Conservation (phyloP, 1,140 invertebrate species). For the Brachionus calyciflorus region DNA sequence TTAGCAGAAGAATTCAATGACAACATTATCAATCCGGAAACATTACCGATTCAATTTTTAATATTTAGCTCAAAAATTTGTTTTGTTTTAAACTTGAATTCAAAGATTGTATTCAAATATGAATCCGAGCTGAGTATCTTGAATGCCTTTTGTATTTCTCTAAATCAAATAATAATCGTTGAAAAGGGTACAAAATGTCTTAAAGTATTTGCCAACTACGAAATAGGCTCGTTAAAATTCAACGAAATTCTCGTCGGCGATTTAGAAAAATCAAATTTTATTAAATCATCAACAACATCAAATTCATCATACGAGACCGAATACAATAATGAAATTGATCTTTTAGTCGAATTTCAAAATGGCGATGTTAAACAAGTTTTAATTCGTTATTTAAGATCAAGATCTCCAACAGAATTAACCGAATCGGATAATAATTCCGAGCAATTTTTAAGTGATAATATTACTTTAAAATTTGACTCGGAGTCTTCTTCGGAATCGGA, state of each 20-base stretch:
- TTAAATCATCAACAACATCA: not conserved
- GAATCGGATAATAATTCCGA: no score
- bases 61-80: no score
- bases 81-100: not conserved
- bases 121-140: not conserved
- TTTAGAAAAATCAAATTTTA: not conserved
- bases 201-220: not conserved
- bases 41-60: no score
- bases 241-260: not conserved
- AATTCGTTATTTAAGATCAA: no score
- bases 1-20: no score
- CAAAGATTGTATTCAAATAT: not conserved
- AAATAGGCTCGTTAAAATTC: not conserved
- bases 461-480: not conserved
- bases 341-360: not conserved
- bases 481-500: not conserved
- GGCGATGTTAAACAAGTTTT: not conserved
- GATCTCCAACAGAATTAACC: no score
- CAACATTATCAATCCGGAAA: no score
- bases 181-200: not conserved
- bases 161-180: not conserved
- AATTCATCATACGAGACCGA: not conserved
- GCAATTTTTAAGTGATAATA: not conserved
- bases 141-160: not conserved
- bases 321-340: not conserved